phyloP scores from a whole-genome alignment of 2,113 vertebrate species.

The Mobula hypostoma region DNA sequence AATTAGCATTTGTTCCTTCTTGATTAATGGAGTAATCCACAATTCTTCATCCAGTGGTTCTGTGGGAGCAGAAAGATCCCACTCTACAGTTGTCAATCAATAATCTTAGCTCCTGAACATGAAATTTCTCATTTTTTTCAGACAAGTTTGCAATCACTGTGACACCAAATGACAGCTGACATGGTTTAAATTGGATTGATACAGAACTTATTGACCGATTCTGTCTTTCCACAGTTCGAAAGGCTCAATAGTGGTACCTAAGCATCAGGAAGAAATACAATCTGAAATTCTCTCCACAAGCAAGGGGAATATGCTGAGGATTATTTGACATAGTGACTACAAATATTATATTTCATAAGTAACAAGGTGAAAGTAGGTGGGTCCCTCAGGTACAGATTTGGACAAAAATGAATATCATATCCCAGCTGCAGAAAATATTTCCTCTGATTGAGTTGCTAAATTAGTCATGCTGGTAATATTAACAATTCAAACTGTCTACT shows the following conservation, averaged over 20 bases:
- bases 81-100: neutral
- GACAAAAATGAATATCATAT: neutral
- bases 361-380: neutral
- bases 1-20: neutral
- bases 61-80: neutral
- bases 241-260: neutral
- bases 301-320: neutral
- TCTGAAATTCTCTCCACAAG: neutral
- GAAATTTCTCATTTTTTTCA: neutral
- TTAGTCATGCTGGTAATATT: conserved; percentile 15
- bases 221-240: neutral
- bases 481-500: conserved; percentile 15
- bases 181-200: neutral
- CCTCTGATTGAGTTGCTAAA: neutral
- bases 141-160: neutral
- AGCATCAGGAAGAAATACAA: neutral
- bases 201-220: neutral
- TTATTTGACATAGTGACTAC: neutral
- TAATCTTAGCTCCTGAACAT: neutral
- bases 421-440: conserved; percentile 19
- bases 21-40: neutral
- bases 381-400: neutral
- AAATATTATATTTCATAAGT: neutral
- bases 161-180: neutral
- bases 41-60: neutral